phyloP scores from a whole-genome alignment of 2,113 vertebrate genomes.

The Ophthalmolycus amberensis region DNA sequence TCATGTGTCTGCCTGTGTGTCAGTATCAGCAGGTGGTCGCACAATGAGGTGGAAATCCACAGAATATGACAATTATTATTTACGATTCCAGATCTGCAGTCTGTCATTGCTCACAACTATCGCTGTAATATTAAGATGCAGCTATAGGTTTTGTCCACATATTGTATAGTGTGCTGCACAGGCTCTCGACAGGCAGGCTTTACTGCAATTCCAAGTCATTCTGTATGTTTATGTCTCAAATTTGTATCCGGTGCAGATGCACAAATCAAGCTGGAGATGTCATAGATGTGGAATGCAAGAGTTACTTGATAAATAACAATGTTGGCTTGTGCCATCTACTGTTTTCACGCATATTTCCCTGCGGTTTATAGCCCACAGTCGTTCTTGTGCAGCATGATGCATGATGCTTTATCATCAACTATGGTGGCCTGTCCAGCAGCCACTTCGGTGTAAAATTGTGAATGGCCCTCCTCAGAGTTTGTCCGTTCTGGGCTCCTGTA shows the following conservation, averaged over 20 bases:
- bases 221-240: neutral
- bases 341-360: constrained; percentile 8
- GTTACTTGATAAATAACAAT: constrained; percentile 3
- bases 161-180: neutral
- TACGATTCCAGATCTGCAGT: constrained; percentile 13
- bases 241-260: neutral
- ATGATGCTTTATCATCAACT: constrained; percentile 9
- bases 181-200: neutral
- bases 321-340: constrained; percentile 3
- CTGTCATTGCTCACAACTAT: neutral
- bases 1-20: constrained; percentile 4
- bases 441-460: neutral
- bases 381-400: neutral
- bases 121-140: neutral
- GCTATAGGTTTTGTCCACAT: neutral
- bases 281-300: neutral
- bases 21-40: constrained; percentile 51
- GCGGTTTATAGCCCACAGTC: constrained; percentile 4
- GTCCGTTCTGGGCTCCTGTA: neutral
- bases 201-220: neutral
- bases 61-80: constrained; percentile 7
- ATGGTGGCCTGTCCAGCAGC: neutral
- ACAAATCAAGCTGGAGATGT: constrained; percentile 1
- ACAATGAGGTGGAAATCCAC: constrained; percentile 34
- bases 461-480: neutral